Evolutionary conservation across 2,113 vertebrate species (phyloP).

Genomic region (Seriola dumerili): DNA sequence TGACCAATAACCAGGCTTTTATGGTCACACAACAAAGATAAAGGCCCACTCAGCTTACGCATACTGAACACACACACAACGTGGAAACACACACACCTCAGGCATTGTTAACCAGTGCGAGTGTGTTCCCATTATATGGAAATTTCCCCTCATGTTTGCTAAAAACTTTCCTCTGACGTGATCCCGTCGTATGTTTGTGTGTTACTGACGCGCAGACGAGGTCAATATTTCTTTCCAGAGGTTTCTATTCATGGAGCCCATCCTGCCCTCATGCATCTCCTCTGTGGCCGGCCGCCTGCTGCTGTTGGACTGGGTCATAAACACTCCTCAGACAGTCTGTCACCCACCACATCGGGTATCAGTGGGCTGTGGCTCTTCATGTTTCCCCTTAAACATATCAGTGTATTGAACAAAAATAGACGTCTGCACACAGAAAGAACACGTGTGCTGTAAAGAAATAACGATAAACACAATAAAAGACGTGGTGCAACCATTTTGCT

Average conservation of each 20-base stretch:
- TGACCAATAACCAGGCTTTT: conserved; percentile 54
- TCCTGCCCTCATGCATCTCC: neutral
- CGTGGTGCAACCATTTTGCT: neutral
- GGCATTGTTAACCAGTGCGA: neutral
- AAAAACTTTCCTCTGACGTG: conserved; percentile 32
- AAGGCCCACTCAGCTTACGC: conserved; percentile 41
- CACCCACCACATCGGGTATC: neutral
- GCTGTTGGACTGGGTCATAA: neutral
- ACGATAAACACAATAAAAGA: neutral
- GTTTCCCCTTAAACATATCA: conserved; percentile 28
- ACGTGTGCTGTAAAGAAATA: neutral
- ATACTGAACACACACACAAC: conserved; percentile 14
- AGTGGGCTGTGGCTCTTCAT: neutral
- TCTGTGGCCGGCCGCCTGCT: neutral
- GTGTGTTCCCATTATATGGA: conserved; percentile 42
- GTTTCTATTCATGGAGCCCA: conserved; percentile 8
- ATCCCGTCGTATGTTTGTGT: conserved; percentile 1
- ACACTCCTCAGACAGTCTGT: neutral
- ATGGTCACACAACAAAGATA: conserved; percentile 53
- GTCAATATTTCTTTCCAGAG: conserved; percentile 63
- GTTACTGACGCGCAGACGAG: neutral
- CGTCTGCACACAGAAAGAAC: neutral
- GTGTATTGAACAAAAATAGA: neutral
- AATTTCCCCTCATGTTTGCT: conserved; percentile 37
- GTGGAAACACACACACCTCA: conserved; percentile 41